Percentiles rank a stretch among this genome's conserved stretches.
Evolutionary conservation across 1,140 invertebrate genomes (phyloP).

Genomic region (Drosophila parabipectinata): DNA sequence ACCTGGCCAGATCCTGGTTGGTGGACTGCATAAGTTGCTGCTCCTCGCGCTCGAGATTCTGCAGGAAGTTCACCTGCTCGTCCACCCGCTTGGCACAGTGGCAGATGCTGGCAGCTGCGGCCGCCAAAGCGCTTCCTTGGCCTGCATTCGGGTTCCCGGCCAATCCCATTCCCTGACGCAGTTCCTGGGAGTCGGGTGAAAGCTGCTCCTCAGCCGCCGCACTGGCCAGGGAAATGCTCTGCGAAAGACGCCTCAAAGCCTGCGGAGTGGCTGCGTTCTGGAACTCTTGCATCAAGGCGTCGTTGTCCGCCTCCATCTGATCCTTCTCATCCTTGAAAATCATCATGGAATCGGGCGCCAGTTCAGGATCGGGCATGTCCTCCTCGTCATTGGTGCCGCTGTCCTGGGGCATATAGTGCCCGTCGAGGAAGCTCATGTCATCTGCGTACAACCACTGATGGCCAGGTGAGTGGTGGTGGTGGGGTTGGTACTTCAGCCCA

Average conservation of each 20-base stretch:
- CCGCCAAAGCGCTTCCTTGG: conserved; percentile 33
- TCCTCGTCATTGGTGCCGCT: conserved; percentile 53
- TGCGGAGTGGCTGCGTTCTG: conserved; percentile 69
- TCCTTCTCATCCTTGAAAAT: conserved; percentile 43
- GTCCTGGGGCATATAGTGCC: conserved; percentile 20
- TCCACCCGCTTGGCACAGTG: conserved; percentile 77
- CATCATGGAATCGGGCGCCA: conserved; percentile 23
- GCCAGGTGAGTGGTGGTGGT: conserved; percentile 21
- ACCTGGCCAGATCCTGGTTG: conserved; percentile 67
- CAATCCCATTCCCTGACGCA: background rate
- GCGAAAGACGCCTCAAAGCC: conserved; percentile 66
- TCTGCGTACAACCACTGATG: conserved; percentile 62
- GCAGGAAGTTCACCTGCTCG: conserved; percentile 74
- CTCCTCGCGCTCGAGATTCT: conserved; percentile 70
- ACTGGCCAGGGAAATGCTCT: conserved; percentile 67
- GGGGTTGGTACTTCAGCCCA: conserved; percentile 15
- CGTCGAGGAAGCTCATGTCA: conserved; percentile 61
- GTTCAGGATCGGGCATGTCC: conserved; percentile 11
- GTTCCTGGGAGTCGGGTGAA: background rate
- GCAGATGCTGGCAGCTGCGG: conserved; percentile 57
- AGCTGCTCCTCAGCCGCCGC: conserved; percentile 62
- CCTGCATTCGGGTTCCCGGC: background rate
- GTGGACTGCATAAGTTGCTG: conserved; percentile 78
- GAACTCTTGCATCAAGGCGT: conserved; percentile 68
- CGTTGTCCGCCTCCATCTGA: conserved; percentile 72